Evolutionary conservation across 1,140 invertebrate species (phyloP).

Genomic region (Megalonaias nervosa): DNA sequence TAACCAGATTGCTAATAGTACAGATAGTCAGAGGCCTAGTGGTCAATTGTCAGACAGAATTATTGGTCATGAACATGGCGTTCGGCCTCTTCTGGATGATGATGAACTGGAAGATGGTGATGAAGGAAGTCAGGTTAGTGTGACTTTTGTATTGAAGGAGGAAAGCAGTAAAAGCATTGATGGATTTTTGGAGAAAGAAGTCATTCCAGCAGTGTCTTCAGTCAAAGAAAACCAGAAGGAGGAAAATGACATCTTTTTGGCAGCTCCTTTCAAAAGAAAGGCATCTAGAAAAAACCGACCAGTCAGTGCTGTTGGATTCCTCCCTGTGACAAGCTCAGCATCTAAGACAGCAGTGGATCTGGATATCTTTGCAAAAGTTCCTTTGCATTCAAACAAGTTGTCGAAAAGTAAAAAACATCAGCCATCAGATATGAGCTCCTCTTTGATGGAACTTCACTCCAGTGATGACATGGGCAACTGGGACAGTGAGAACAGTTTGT

Average conservation of each 20-base stretch:
- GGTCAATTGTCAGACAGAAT: constrained; percentile 69
- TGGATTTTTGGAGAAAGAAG: too few relatives aligned
- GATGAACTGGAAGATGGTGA: constrained; percentile 80
- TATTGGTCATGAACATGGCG: constrained; percentile 85
- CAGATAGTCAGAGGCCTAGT: constrained; percentile 14
- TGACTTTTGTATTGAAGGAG: too few relatives aligned
- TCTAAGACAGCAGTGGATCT: background rate
- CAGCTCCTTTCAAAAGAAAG: constrained; percentile 68
- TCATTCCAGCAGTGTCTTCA: too few relatives aligned
- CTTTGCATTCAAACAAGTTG: constrained; percentile 42
- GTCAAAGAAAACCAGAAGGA: constrained; percentile 16
- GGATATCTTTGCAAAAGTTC: constrained; percentile 57
- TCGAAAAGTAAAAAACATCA: constrained; percentile 35
- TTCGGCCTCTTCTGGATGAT: constrained; percentile 83
- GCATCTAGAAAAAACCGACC: constrained; percentile 54
- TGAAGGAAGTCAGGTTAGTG: background rate
- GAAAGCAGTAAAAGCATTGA: too few relatives aligned
- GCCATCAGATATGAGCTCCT: constrained; percentile 1
- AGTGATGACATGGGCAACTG: constrained; percentile 33
- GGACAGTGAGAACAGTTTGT: constrained; percentile 75
- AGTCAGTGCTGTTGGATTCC: background rate
- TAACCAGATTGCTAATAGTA: constrained; percentile 16
- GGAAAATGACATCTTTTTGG: constrained; percentile 65
- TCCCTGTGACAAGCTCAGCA: too few relatives aligned
- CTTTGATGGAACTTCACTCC: too few relatives aligned